Conservation (phyloP, 1,140 invertebrate genomes). For the Drosophila lacteicornis region DNA sequence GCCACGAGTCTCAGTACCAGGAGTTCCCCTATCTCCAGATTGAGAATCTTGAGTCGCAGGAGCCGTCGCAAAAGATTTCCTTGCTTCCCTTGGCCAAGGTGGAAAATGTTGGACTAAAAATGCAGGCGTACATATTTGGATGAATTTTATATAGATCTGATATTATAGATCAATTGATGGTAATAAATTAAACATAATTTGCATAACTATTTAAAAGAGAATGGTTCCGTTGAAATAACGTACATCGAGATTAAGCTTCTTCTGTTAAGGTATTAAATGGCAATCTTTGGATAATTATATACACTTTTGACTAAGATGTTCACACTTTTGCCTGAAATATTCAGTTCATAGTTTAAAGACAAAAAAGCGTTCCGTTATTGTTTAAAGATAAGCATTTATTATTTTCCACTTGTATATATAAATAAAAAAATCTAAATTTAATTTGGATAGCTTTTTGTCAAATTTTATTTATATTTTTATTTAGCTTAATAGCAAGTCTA, state of each 20-base stretch:
- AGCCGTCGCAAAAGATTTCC: not conserved
- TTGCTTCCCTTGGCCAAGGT: constrained; percentile 61
- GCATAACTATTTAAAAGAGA: constrained; percentile 27
- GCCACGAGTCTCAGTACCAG: constrained; percentile 70
- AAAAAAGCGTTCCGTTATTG: not conserved
- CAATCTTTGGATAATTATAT: not conserved
- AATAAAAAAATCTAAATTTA: not conserved
- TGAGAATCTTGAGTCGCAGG: not conserved
- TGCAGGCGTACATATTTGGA: constrained; percentile 53
- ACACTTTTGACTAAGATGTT: not conserved
- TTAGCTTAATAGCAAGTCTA: not conserved
- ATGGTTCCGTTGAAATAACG: constrained; percentile 12
- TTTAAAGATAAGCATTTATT: not conserved
- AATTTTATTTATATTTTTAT: not conserved
- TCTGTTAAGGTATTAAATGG: constrained; percentile 1
- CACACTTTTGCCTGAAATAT: not conserved
- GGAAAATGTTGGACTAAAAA: constrained; percentile 55
- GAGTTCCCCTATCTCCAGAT: constrained; percentile 78
- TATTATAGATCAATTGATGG: constrained; percentile 11
- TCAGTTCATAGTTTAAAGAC: not conserved
- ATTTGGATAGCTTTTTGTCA: not conserved
- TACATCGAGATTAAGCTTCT: not conserved
- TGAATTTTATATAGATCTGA: constrained; percentile 12
- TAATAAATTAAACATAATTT: constrained; percentile 21
- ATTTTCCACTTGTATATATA: constrained; percentile 6